Base-by-base conservation (phyloP, 2,113 vertebrate genomes). In the Myrmophylax atrothorax region DNA sequence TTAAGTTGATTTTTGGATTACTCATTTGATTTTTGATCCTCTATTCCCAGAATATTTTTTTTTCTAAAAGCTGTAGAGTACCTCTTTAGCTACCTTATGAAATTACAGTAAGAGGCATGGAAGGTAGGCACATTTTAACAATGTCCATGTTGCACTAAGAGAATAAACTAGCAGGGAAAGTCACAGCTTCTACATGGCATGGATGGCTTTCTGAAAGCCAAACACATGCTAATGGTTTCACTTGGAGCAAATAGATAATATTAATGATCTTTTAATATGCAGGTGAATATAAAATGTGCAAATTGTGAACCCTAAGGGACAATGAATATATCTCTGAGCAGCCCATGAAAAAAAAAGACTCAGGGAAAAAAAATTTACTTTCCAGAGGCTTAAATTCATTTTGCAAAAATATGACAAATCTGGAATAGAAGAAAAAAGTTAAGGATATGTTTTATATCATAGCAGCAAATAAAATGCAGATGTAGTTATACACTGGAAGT, bases 161-260 rank as follows among this genome's bases (percentile, higher is more conserved):
- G 25, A 73, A 62, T 24, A 76, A 83, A 53, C 14, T 14, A 64
- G 7, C 16, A 80, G 46, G 5, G 9, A 19, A 90, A 59, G 42
- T 70, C 46, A 46, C 19, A 76, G 17, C 10, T 88, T 49, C 19
- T 29, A 12, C 8, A 8, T 18, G 18, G 24, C 8, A 8, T 18
- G 18, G 24, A 76, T 59, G 4, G 0, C 5, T 88, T 84, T 59
- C 35, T 67, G 53, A 83, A 86, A 79, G 24, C 35, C 69, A 87
- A 38, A 84, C 11, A 50, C 20, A 70, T 62, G 25, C 6, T 74
- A 42, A 9, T 35, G 29, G 8, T 77, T 90, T 92, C 38, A 63
- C 47, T 81, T 63, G 56, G 44, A 92, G 38, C 52, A 94, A 90
- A 86, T 3, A 93, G 76, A 81, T 89, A 93, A 78, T 75, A 84